Conservation (phyloP, 2,888 invertebrate genomes). For the Punctoribates punctum region DNA sequence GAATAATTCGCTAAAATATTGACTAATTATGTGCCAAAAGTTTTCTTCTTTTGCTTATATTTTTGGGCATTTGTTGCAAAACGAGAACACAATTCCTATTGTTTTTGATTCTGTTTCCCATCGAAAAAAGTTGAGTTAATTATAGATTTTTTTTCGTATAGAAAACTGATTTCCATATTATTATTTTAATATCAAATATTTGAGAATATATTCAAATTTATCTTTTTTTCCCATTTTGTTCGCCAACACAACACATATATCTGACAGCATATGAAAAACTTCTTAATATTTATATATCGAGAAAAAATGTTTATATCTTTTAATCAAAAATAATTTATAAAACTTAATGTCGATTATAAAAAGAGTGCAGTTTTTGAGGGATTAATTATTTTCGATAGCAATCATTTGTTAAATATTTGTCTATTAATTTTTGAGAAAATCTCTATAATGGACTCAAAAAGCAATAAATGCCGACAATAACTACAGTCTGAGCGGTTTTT, state of each 20-base stretch:
- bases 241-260: not conserved
- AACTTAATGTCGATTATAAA: slow-evolving; percentile 14
- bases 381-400: slow-evolving; percentile 32
- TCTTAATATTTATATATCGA: not conserved
- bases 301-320: not conserved
- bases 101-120: no score
- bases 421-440: slow-evolving; percentile 25
- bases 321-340: slow-evolving; percentile 36
- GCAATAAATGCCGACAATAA: slow-evolving; percentile 7
- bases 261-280: not conserved
- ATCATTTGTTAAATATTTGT: slow-evolving; percentile 37
- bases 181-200: not conserved
- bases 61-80: not conserved
- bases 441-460: slow-evolving; percentile 10
- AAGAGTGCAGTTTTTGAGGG: not conserved
- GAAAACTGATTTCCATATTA: slow-evolving; percentile 6
- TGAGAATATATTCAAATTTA: not conserved
- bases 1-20: slow-evolving; percentile 4
- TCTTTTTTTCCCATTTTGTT: not conserved
- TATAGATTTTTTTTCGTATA: slow-evolving; percentile 8
- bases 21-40: not conserved
- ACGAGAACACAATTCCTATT: not conserved
- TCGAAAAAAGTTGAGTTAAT: slow-evolving; percentile 5
- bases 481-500: not conserved
- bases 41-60: not conserved